phyloP scores from a whole-genome alignment of 1,140 invertebrate genomes.

The Zaprionus kolodkinae region DNA sequence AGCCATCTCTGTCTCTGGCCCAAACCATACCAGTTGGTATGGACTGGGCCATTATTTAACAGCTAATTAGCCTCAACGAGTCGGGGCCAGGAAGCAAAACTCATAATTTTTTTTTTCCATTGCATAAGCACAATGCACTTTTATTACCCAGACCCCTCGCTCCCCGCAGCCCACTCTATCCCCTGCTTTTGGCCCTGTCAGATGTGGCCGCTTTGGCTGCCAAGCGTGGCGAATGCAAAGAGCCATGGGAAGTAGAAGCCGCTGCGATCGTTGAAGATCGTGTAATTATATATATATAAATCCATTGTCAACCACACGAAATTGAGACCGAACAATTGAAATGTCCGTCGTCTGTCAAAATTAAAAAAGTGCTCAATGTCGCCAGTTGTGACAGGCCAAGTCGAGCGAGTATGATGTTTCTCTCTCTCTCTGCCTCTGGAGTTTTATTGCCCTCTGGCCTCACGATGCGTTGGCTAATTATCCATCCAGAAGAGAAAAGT shows the following conservation, averaged over 20 bases:
- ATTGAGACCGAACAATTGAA: slow-evolving; percentile 79
- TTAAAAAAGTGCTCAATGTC: slow-evolving; percentile 47
- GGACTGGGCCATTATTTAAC: slow-evolving; percentile 70
- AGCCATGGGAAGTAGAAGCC: slow-evolving; percentile 66
- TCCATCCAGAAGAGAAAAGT: slow-evolving; percentile 14
- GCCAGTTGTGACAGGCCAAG: slow-evolving; percentile 28
- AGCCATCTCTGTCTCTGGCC: background rate
- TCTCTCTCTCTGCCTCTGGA: slow-evolving; percentile 13
- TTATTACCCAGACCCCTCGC: slow-evolving; percentile 21
- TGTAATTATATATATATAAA: slow-evolving; percentile 81
- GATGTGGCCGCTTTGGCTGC: slow-evolving; percentile 69
- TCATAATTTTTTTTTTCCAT: slow-evolving; percentile 61
- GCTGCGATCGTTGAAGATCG: slow-evolving; percentile 63
- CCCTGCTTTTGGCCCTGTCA: slow-evolving; percentile 37
- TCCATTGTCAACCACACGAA: slow-evolving; percentile 79
- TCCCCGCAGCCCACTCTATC: background rate
- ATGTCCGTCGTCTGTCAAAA: slow-evolving; percentile 47
- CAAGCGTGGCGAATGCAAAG: slow-evolving; percentile 72
- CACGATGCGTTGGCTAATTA: slow-evolving; percentile 37
- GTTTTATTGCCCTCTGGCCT: slow-evolving; percentile 63
- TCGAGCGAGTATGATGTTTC: slow-evolving; percentile 23
- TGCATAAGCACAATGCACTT: slow-evolving; percentile 75
- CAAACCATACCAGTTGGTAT: background rate
- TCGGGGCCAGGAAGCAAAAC: slow-evolving; percentile 61
- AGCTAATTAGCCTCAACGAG: slow-evolving; percentile 61